phyloP scores from a whole-genome alignment of 1,140 invertebrate genomes.

The Drosophila quadrilineata region DNA sequence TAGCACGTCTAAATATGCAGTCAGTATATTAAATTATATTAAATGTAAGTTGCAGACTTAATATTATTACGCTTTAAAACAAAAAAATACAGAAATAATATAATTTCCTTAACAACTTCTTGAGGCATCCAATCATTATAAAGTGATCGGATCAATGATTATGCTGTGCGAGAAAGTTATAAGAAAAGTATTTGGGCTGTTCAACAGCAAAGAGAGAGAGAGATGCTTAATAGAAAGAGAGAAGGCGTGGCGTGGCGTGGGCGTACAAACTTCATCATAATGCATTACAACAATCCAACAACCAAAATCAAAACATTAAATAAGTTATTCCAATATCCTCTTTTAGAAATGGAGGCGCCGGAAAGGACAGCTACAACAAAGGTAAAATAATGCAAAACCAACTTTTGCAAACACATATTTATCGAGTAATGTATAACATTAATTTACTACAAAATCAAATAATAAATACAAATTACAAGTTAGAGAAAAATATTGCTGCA shows the following conservation, averaged over 20 bases:
- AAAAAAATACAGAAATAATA: no score
- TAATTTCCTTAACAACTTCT: no score
- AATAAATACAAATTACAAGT: slow-evolving; percentile 8
- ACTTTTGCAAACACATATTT: slow-evolving; percentile 62
- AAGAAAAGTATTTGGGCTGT: slow-evolving; percentile 83
- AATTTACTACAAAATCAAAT: slow-evolving; percentile 61
- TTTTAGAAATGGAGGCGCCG: slow-evolving; percentile 92
- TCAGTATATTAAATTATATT: neutral
- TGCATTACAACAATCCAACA: slow-evolving; percentile 83
- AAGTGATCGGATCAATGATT: neutral
- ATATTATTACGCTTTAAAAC: no score
- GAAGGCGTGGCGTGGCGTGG: slow-evolving; percentile 66
- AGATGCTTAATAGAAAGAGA: slow-evolving; percentile 51
- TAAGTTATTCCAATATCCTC: slow-evolving; percentile 88
- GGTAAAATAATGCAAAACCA: slow-evolving; percentile 85
- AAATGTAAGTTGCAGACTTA: neutral
- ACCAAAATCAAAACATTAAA: slow-evolving; percentile 84
- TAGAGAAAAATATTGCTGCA: neutral
- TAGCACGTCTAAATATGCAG: neutral
- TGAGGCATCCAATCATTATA: no score
- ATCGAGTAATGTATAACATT: slow-evolving; percentile 79
- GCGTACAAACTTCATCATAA: slow-evolving; percentile 82
- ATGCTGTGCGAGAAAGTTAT: slow-evolving; percentile 32
- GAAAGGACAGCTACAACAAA: slow-evolving; percentile 93
- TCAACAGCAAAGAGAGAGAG: neutral